Conservation (phyloP, 2,888 invertebrate genomes). For the Cylindroiulus punctatus region DNA sequence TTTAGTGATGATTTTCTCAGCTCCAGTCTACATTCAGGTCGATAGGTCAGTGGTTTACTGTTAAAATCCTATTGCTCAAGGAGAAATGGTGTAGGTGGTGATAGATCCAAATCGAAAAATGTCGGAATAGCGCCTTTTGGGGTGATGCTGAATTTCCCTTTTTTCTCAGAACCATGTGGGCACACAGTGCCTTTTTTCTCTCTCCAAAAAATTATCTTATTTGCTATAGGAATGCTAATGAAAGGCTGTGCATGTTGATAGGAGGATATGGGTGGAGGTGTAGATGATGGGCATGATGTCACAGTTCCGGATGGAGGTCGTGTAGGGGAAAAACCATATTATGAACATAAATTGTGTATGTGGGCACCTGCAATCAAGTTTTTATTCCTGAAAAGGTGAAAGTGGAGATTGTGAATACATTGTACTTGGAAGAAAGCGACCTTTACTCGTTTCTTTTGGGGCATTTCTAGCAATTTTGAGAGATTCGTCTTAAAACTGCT, state of each 20-base stretch:
- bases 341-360: background rate
- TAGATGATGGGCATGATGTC: constrained; percentile 46
- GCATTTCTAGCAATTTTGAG: background rate
- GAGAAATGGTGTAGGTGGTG: background rate
- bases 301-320: constrained; percentile 43
- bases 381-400: background rate
- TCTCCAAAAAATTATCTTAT: background rate
- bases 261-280: constrained; percentile 7
- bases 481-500: background rate
- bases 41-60: constrained; percentile 11
- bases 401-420: background rate
- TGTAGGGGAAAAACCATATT: constrained; percentile 40
- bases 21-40: constrained; percentile 6
- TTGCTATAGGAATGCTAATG: constrained; percentile 18
- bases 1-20: background rate
- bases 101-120: background rate
- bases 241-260: constrained; percentile 8
- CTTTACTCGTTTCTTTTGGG: background rate
- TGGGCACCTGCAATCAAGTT: constrained; percentile 4
- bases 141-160: background rate
- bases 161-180: background rate
- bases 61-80: constrained; percentile 18
- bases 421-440: background rate
- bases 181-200: background rate
- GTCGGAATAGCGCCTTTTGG: background rate